A percentile compares a stretch with the other conserved stretches of the same genome.
These are phyloP conservation scores for Empis stercorea DNA, from an alignment of 2,888 invertebrate genomes.

Conservation along the genomic window DNA sequence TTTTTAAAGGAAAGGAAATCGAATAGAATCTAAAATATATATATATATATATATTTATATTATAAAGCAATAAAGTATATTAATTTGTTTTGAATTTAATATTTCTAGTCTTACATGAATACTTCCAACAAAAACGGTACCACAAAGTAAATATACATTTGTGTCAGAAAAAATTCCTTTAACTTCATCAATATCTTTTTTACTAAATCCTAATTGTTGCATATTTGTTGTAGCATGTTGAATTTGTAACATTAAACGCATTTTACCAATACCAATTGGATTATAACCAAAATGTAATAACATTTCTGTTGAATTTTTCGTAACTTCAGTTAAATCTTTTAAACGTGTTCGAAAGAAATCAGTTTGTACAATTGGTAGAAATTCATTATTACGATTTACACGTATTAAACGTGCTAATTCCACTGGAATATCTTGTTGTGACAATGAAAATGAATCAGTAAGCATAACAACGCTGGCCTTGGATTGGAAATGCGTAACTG, in stretches of 20 bases:
- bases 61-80: too few species aligned
- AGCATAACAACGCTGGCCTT: constrained; percentile 63
- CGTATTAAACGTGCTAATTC: constrained; percentile 53
- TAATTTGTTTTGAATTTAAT: neutral
- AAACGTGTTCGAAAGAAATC: constrained; percentile 72
- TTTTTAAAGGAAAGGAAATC: constrained; percentile 97
- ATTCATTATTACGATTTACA: constrained; percentile 46
- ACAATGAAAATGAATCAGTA: constrained; percentile 55
- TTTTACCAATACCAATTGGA: constrained; percentile 66
- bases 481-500: constrained; percentile 65
- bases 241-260: constrained; percentile 64
- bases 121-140: constrained; percentile 82
- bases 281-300: constrained; percentile 57
- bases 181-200: constrained; percentile 91
- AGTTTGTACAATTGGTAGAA: constrained; percentile 70
- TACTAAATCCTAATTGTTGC: constrained; percentile 58
- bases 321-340: constrained; percentile 58
- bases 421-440: constrained; percentile 50
- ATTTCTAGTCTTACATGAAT: constrained; percentile 64
- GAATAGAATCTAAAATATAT: constrained; percentile 76
- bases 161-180: constrained; percentile 95
- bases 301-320: constrained; percentile 43
- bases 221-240: constrained; percentile 60
- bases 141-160: constrained; percentile 77
- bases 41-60: too few species aligned